phyloP scores from a whole-genome alignment of 2,888 invertebrate genomes.

The Drosophila falleni region DNA sequence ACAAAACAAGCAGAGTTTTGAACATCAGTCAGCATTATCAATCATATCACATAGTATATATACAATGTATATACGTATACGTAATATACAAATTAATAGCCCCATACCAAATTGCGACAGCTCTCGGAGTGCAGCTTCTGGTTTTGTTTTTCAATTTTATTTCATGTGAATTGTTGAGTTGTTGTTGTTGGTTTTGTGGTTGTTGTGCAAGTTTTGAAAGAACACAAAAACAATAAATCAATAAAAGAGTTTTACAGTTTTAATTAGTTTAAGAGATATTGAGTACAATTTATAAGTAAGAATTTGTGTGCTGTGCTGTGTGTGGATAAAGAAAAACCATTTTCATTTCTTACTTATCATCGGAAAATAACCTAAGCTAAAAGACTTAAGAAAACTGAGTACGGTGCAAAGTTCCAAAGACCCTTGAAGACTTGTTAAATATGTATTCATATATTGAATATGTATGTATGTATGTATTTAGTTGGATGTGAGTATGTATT shows the following conservation, averaged over 20 bases:
- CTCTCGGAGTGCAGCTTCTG: conserved; percentile 86
- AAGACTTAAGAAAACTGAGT: conserved; percentile 17
- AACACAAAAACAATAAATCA: conserved; percentile 72
- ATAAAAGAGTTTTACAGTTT: conserved; percentile 46
- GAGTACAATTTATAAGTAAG: not conserved
- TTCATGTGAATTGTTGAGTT: conserved; percentile 48
- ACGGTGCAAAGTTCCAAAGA: conserved; percentile 49
- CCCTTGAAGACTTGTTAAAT: conserved; percentile 29
- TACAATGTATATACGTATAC: conserved; percentile 23
- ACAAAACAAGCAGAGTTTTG: conserved; percentile 75
- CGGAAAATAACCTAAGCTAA: conserved; percentile 39
- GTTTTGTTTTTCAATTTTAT: conserved; percentile 68
- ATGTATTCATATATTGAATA: conserved; percentile 1
- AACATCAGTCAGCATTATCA: conserved; percentile 70
- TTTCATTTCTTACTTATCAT: conserved; percentile 9
- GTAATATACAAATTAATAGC: conserved; percentile 51
- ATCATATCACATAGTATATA: conserved; percentile 44
- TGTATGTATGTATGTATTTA: conserved; percentile 1
- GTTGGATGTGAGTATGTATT: conserved; percentile 4
- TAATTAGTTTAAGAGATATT: conserved; percentile 24
- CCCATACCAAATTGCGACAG: conserved; percentile 86
- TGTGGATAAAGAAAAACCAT: conserved; percentile 37
- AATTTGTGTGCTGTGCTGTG: conserved; percentile 52
- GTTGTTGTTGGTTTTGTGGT: conserved; percentile 48
- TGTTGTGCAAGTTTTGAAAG: conserved; percentile 65